Conservation (phyloP, 2,113 vertebrate species). For the Pholis gunnellus region DNA sequence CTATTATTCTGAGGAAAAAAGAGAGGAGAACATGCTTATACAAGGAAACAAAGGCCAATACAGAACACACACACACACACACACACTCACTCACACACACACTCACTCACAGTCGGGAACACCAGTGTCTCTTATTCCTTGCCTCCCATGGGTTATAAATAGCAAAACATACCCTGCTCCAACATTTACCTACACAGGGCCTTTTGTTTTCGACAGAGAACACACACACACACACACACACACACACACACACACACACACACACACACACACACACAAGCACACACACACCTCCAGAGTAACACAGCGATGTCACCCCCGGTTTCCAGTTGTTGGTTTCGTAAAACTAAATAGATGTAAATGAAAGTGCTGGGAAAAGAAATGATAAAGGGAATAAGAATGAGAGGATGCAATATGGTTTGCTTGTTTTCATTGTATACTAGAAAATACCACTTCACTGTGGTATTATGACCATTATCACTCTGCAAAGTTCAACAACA, state of each 20-base stretch:
- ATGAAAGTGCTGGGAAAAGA: neutral
- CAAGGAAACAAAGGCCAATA: constrained; percentile 69
- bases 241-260: neutral
- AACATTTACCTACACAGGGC: constrained; percentile 68
- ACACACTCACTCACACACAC: constrained; percentile 34
- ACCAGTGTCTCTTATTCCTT: constrained; percentile 50
- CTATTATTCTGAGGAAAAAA: constrained; percentile 60
- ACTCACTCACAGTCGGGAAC: constrained; percentile 43
- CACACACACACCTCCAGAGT: constrained; percentile 28
- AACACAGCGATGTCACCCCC: constrained; percentile 36
- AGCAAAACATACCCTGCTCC: constrained; percentile 57
- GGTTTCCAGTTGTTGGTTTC: constrained; percentile 23
- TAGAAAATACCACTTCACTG: neutral
- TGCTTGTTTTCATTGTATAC: neutral
- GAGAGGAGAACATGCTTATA: constrained; percentile 64
- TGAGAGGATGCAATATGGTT: neutral
- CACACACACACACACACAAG: neutral
- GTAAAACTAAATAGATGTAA: constrained; percentile 6
- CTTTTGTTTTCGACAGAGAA: constrained; percentile 61
- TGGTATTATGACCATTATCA: neutral
- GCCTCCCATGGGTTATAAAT: constrained; percentile 65
- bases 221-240: constrained; percentile 16
- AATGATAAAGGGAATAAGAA: neutral
- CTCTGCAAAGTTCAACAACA: neutral
- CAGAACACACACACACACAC: constrained; percentile 37